phyloP scores from a whole-genome alignment of 2,113 vertebrate species.

The Takifugu bimaculatus region DNA sequence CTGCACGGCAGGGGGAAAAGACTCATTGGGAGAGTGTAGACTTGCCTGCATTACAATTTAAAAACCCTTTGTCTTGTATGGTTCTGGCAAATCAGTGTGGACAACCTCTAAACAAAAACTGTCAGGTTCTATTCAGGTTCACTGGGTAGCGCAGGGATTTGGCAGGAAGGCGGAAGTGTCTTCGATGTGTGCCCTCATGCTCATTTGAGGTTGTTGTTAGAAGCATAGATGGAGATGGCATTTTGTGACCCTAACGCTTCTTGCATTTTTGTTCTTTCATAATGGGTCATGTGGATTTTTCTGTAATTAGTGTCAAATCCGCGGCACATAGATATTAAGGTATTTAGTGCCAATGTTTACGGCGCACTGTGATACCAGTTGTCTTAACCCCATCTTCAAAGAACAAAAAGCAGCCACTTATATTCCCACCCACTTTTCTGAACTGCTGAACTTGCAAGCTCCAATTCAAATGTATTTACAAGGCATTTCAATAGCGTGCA shows the following conservation, averaged over 20 bases:
- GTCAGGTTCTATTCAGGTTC: slow-evolving; percentile 70
- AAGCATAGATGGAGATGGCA: slow-evolving; percentile 35
- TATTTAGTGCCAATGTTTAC: slow-evolving; percentile 9
- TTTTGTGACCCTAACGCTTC: slow-evolving; percentile 36
- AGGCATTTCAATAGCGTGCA: slow-evolving; percentile 32
- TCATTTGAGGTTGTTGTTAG: slow-evolving; percentile 55
- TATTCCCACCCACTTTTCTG: slow-evolving; percentile 11
- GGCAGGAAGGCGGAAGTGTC: slow-evolving; percentile 63
- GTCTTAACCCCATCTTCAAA: slow-evolving; percentile 1
- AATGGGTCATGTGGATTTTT: slow-evolving; percentile 40
- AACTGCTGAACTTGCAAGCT: slow-evolving; percentile 24
- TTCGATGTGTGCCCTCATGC: slow-evolving; percentile 57
- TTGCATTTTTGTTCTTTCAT: slow-evolving; percentile 49
- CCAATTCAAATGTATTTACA: slow-evolving; percentile 34
- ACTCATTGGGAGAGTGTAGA: slow-evolving; percentile 61
- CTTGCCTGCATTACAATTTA: slow-evolving; percentile 65
- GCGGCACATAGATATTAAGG: slow-evolving; percentile 19
- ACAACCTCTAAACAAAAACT: slow-evolving; percentile 77
- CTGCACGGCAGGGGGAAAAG: slow-evolving; percentile 55
- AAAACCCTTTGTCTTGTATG: slow-evolving; percentile 63
- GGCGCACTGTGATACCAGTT: no score
- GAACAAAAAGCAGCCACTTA: not conserved
- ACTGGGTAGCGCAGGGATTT: slow-evolving; percentile 58
- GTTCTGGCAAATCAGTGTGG: slow-evolving; percentile 70
- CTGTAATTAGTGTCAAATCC: slow-evolving; percentile 21